phyloP scores from a whole-genome alignment of 2,888 invertebrate genomes.

The Trissolcus japonicus region DNA sequence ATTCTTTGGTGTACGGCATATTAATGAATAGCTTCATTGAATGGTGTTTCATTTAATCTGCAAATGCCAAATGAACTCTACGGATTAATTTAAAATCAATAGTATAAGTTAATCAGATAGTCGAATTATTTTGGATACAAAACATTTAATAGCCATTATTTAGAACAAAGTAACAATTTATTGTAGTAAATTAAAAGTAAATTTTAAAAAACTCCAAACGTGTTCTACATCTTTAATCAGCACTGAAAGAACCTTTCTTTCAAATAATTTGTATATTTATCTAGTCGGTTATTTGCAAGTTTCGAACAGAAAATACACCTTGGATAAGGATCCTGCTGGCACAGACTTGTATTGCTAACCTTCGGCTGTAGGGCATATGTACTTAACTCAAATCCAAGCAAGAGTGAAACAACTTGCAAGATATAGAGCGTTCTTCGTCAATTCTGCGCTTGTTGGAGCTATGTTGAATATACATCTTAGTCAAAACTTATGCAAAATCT shows the following conservation, averaged over 20 bases:
- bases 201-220: too few species aligned
- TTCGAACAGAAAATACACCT: conserved; percentile 11
- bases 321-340: neutral
- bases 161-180: too few species aligned
- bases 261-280: neutral
- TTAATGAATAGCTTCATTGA: too few species aligned
- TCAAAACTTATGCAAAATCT: conserved; percentile 53
- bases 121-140: too few species aligned
- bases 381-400: conserved; percentile 41
- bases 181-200: too few species aligned
- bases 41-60: too few species aligned
- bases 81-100: too few species aligned
- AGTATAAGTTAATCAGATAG: too few species aligned
- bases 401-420: conserved; percentile 36
- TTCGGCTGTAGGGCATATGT: conserved; percentile 43
- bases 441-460: conserved; percentile 44
- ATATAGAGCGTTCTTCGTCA: conserved; percentile 50
- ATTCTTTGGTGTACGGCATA: too few species aligned
- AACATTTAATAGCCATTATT: too few species aligned
- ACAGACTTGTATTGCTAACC: conserved; percentile 48
- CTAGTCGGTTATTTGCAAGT: conserved; percentile 7
- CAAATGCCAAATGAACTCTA: too few species aligned
- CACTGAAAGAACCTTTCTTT: neutral
- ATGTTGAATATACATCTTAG: conserved; percentile 52
- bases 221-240: too few species aligned